Conservation (phyloP, 2,888 invertebrate genomes). For the Lobophora halterata region DNA sequence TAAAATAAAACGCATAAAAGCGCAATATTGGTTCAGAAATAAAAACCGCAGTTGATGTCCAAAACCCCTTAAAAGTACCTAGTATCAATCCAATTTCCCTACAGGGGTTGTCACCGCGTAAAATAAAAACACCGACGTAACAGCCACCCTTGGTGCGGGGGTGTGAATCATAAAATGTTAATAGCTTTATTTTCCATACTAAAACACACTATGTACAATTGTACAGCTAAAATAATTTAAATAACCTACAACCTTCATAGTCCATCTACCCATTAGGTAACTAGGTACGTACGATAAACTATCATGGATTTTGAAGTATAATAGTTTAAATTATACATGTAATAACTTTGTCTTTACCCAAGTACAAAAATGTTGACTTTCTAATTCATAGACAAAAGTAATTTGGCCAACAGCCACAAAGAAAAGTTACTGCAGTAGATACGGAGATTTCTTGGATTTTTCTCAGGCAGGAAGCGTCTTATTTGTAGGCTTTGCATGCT, state of each 20-base stretch:
- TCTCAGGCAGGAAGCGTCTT: slow-evolving; percentile 17
- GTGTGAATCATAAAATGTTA: slow-evolving; percentile 65
- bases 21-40: slow-evolving; percentile 67
- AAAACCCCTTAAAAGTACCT: slow-evolving; percentile 75
- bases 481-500: slow-evolving; percentile 27
- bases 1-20: slow-evolving; percentile 64
- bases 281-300: no score
- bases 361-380: slow-evolving; percentile 2
- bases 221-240: no score
- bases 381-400: slow-evolving; percentile 7
- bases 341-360: no score
- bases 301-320: not conserved
- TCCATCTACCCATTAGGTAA: no score
- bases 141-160: slow-evolving; percentile 51
- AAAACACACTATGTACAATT: not conserved
- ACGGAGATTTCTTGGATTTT: slow-evolving; percentile 4
- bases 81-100: slow-evolving; percentile 79
- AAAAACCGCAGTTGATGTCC: slow-evolving; percentile 68
- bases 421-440: slow-evolving; percentile 6
- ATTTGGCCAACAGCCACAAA: slow-evolving; percentile 18
- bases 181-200: slow-evolving; percentile 53
- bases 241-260: no score
- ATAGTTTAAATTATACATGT: no score
- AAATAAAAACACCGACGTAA: slow-evolving; percentile 75
- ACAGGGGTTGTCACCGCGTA: slow-evolving; percentile 73